Evolutionary conservation across 92 coral and sea anemone species (phyloP).

Genomic region (Parazoanthus atlanticus): DNA sequence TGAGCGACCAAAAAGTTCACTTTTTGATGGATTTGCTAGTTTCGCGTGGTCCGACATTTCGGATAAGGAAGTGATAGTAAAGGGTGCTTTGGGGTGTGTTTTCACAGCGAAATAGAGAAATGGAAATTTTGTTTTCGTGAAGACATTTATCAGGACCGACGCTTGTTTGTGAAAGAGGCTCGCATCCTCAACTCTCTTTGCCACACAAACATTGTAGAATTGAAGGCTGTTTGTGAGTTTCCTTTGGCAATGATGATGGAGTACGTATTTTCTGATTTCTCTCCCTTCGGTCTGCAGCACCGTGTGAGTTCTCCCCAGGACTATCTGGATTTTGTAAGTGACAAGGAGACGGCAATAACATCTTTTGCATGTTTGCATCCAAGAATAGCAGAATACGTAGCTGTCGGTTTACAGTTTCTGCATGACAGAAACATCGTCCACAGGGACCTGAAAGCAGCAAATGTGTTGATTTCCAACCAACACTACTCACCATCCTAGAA

Average conservation of each 20-base stretch:
- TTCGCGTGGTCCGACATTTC: conserved; percentile 4
- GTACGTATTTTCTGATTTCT: background rate
- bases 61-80: background rate
- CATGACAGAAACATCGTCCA: conserved; percentile 46
- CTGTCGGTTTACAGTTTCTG: conserved; percentile 39
- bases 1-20: background rate
- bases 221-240: background rate
- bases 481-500: conserved; percentile 44
- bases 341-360: background rate
- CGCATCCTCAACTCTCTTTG: background rate
- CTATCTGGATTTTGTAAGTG: background rate
- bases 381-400: conserved; percentile 50
- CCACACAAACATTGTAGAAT: background rate
- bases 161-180: conserved; percentile 9
- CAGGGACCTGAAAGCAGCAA: conserved; percentile 60
- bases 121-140: background rate
- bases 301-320: background rate
- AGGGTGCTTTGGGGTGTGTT: background rate
- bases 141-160: background rate
- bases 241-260: background rate
- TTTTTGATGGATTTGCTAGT: background rate
- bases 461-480: conserved; percentile 56
- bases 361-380: conserved; percentile 3
- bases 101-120: background rate
- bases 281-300: background rate